Percentiles rank a stretch among this genome's conserved stretches.
Conservation (phyloP, 2,888 invertebrate species). For the Bombyx huttoni region DNA sequence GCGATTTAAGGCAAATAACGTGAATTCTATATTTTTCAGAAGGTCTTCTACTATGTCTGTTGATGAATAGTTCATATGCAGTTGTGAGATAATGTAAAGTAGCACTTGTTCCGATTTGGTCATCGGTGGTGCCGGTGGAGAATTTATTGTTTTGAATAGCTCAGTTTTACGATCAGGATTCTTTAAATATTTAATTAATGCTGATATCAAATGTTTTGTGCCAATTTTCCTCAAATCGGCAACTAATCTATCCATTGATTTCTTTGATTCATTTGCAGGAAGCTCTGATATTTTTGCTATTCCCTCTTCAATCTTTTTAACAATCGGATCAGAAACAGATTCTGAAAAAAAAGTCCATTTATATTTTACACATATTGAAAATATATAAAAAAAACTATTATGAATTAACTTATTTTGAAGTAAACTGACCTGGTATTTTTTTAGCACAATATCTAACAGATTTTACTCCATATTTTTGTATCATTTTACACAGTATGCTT, state of each 20-base stretch:
- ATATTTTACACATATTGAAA: not conserved
- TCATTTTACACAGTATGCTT: constrained; percentile 38
- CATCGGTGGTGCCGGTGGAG: constrained; percentile 42
- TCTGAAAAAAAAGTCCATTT: constrained; percentile 27
- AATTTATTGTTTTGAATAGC: constrained; percentile 26
- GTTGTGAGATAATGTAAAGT: constrained; percentile 33
- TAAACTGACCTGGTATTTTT: constrained; percentile 29
- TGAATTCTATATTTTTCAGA: constrained; percentile 40
- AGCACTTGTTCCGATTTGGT: constrained; percentile 49
- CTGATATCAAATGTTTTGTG: constrained; percentile 29
- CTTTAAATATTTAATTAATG: constrained; percentile 36
- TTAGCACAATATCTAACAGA: constrained; percentile 16
- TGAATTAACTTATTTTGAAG: no score
- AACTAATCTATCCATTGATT: constrained; percentile 33
- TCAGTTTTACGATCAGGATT: constrained; percentile 39
- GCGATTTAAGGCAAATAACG: constrained; percentile 42
- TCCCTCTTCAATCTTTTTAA: constrained; percentile 27
- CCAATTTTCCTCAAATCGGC: constrained; percentile 26
- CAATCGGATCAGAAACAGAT: constrained; percentile 15
- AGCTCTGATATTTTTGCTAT: constrained; percentile 25
- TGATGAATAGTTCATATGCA: constrained; percentile 18
- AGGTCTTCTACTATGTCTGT: constrained; percentile 28
- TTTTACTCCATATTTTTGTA: constrained; percentile 35
- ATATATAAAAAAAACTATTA: no score
- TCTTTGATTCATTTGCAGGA: constrained; percentile 19